Conservation (phyloP, 2,113 vertebrate genomes). For the Sporophila hypoxantha region DNA sequence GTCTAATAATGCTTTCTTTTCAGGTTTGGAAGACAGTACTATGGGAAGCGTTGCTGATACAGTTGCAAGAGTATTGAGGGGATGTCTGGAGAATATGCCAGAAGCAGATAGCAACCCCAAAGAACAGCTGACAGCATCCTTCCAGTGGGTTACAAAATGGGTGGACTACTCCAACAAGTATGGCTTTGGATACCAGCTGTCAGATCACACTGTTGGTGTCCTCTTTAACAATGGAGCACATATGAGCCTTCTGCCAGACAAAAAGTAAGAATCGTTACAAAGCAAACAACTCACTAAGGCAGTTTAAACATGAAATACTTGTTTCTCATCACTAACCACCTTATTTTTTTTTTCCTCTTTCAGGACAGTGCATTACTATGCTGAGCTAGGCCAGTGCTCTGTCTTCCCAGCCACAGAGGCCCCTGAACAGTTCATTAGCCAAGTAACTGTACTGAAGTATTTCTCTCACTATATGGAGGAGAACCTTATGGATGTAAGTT, state of each 20-base stretch:
- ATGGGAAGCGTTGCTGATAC: conserved; percentile 91
- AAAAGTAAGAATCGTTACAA: conserved; percentile 76
- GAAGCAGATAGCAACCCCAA: conserved; percentile 84
- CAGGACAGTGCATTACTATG: conserved; percentile 95
- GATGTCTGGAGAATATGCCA: conserved; percentile 92
- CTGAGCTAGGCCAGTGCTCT: conserved; percentile 88
- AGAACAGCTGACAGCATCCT: conserved; percentile 75
- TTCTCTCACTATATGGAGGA: conserved; percentile 99
- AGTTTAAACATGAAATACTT: background rate
- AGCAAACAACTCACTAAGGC: background rate
- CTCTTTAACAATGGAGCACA: conserved; percentile 97
- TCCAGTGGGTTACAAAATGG: conserved; percentile 99
- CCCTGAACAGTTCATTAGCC: conserved; percentile 90
- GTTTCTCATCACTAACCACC: background rate
- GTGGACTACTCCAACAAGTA: conserved; percentile 99
- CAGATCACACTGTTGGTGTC: conserved; percentile 93
- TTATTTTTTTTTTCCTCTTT: background rate
- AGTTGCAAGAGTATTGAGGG: conserved; percentile 84
- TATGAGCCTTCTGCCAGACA: conserved; percentile 95
- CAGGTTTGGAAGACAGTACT: conserved; percentile 92
- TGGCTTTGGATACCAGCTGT: conserved; percentile 96
- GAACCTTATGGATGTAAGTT: conserved; percentile 98
- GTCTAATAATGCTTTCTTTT: background rate
- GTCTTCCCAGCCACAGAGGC: conserved; percentile 85
- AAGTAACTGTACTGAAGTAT: conserved; percentile 96